phyloP scores from a whole-genome alignment of 2,888 invertebrate genomes.

The Caenorhabditis panamensis region DNA sequence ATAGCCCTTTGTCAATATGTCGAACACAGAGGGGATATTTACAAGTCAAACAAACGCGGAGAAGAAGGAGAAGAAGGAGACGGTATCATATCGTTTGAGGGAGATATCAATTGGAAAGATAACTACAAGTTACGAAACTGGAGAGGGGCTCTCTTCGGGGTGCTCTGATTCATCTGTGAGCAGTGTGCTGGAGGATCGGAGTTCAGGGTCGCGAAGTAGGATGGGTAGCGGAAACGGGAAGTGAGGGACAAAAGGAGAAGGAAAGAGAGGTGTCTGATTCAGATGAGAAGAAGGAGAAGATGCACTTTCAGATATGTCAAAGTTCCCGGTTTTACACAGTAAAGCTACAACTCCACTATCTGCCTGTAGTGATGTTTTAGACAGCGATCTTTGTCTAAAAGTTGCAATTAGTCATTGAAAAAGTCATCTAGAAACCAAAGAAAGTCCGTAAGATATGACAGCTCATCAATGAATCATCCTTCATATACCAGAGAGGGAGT shows the following conservation, averaged over 20 bases:
- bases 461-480: too few relatives aligned
- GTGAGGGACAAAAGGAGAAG: too few relatives aligned
- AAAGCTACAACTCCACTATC: too few relatives aligned
- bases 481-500: too few relatives aligned
- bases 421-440: too few relatives aligned
- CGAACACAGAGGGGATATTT: conserved; percentile 35
- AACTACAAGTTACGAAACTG: conserved; percentile 26
- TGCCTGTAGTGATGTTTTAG: too few relatives aligned
- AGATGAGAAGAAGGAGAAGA: not conserved
- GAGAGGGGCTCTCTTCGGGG: not conserved
- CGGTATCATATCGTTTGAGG: conserved; percentile 27
- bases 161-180: not conserved
- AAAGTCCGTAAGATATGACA: too few relatives aligned
- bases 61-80: too few relatives aligned
- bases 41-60: conserved; percentile 26
- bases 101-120: not conserved
- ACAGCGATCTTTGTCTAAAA: too few relatives aligned
- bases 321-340: too few relatives aligned
- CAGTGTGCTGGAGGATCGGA: conserved; percentile 11
- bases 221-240: not conserved
- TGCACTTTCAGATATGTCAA: too few relatives aligned
- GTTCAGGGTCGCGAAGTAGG: conserved; percentile 9
- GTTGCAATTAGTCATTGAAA: too few relatives aligned
- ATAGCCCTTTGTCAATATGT: conserved; percentile 47
- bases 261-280: not conserved